Percentiles rank a stretch among this genome's conserved stretches.
phyloP scores from a whole-genome alignment of 1,140 invertebrate species.

The Sycophaga agraensis region DNA sequence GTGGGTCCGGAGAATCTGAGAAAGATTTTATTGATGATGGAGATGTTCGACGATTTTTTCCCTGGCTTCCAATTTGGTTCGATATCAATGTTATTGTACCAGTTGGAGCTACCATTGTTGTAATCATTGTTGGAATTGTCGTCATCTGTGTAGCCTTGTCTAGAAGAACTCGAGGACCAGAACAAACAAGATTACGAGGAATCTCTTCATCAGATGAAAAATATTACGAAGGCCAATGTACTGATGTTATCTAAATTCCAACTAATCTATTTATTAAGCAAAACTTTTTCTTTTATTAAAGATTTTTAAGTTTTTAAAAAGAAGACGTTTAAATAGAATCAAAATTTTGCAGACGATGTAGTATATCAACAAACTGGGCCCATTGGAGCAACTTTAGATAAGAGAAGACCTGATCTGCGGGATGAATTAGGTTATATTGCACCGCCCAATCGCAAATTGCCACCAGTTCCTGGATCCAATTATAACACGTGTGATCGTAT shows the following conservation, averaged over 20 bases:
- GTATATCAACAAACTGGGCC: constrained; percentile 83
- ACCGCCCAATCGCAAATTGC: constrained; percentile 86
- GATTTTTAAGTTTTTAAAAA: not conserved
- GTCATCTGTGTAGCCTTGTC: constrained; percentile 85
- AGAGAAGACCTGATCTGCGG: constrained; percentile 77
- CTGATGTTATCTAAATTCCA: constrained; percentile 27
- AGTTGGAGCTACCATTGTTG: constrained; percentile 79
- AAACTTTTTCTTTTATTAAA: not conserved
- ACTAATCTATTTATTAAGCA: not conserved
- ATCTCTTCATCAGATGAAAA: constrained; percentile 59
- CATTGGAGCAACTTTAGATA: constrained; percentile 77
- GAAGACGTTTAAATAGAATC: not conserved
- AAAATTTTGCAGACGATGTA: constrained; percentile 72
- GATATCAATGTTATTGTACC: constrained; percentile 85
- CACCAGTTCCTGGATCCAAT: constrained; percentile 87
- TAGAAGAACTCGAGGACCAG: constrained; percentile 69
- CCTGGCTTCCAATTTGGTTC: constrained; percentile 82
- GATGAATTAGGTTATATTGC: constrained; percentile 91
- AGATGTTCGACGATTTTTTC: constrained; percentile 65
- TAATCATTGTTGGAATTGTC: constrained; percentile 84
- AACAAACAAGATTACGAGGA: constrained; percentile 80
- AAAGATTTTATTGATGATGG: constrained; percentile 56
- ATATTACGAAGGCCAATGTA: constrained; percentile 60
- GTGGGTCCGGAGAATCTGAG: constrained; percentile 40
- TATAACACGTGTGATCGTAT: constrained; percentile 92